phyloP scores from a whole-genome alignment of 2,888 invertebrate species.

The Acleris literana region DNA sequence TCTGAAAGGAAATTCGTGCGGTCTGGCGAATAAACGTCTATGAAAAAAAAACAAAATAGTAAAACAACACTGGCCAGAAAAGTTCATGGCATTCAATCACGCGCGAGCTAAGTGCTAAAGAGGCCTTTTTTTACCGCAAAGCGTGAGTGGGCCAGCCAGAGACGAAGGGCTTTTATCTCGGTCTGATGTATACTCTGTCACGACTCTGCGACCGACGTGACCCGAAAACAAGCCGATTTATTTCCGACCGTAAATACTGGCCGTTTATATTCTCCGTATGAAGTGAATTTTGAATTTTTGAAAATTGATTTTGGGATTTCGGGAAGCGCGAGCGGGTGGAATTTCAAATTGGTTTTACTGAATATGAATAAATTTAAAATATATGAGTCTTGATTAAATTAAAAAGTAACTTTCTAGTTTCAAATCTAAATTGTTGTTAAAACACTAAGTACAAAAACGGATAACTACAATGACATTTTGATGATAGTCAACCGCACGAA shows the following conservation, averaged over 20 bases:
- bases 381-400: too few relatives aligned
- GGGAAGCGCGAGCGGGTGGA: not conserved
- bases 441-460: too few relatives aligned
- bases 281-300: slow-evolving; percentile 23
- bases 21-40: not conserved
- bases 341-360: slow-evolving; percentile 9
- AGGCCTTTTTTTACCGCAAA: slow-evolving; percentile 48
- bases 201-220: slow-evolving; percentile 74
- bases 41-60: slow-evolving; percentile 24
- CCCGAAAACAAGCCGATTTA: slow-evolving; percentile 74
- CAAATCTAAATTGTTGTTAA: too few relatives aligned
- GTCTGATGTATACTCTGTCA: slow-evolving; percentile 77
- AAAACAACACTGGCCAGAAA: slow-evolving; percentile 35
- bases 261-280: slow-evolving; percentile 33
- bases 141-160: slow-evolving; percentile 61
- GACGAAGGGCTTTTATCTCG: slow-evolving; percentile 75
- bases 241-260: slow-evolving; percentile 50
- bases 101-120: slow-evolving; percentile 61
- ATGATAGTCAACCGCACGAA: too few relatives aligned
- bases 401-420: too few relatives aligned
- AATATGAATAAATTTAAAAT: not conserved
- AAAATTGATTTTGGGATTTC: slow-evolving; percentile 26
- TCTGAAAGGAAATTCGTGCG: not conserved
- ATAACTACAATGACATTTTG: too few relatives aligned
- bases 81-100: slow-evolving; percentile 52